Base-by-base conservation (phyloP, 2,113 vertebrate genomes). In the Corythornis cristatus region DNA sequence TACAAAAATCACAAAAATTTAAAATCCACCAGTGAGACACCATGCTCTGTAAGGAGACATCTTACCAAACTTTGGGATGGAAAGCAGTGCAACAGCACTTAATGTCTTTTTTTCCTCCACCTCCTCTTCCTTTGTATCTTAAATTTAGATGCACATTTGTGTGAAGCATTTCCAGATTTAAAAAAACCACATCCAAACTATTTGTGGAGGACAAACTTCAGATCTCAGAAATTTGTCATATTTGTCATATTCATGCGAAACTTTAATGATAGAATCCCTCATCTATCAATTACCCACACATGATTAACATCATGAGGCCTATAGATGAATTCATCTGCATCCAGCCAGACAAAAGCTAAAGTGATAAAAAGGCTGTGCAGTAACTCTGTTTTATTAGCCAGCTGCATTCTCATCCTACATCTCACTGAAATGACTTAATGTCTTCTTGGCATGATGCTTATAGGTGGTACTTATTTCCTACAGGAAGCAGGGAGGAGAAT, bases 41-140 rank as follows among this genome's bases (percentile, higher is more conserved):
- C 7, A 8, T 12, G 1, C 0, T 22, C 12, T 56, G 0, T 21
- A 31, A 53, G 15, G 3, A 70, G 11, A 28, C n/a, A 14, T 1
- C 1, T 68, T 40, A 48, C 6, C 4, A 2, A 60, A 29, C 8
- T 58, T 0, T 19, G 46, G 18, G 22, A 25, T 57, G 5, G 28
- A 71, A 20, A 62, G 4, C 6, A 29, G 1, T 7, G 5, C 1
- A 1, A 19, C 7, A 10, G 7, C 9, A 29, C 3, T 31, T 43
- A 16, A 1, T 43, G 3, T 48, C 12, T 22, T 45, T 1, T 60
- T 67, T 75, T 54, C 3, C 15, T 75, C 88, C 12, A 12, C 2
- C 2, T 42, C 9, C 2, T 79, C 58, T 51, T 56, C 9, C 8
- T 77, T 5, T 77, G 4, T 12, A 7, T 71, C 21, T 3, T 53